A percentile compares a stretch with the other conserved stretches of the same genome.
phyloP scores from a whole-genome alignment of 2,888 invertebrate genomes.

The Thecocarcelia acutangulata region DNA sequence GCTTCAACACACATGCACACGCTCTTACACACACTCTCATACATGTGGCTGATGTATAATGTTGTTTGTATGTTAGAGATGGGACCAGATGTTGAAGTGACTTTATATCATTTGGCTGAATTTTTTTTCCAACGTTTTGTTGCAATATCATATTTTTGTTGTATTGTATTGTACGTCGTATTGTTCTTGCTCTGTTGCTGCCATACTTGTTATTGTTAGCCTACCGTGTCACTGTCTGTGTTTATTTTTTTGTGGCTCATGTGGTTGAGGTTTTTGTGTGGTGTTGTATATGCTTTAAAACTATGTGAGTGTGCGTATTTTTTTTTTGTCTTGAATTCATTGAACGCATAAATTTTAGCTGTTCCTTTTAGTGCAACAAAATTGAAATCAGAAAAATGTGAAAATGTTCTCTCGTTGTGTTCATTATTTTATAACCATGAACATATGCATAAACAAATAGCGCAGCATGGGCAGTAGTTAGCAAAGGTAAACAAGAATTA shows the following conservation, averaged over 20 bases:
- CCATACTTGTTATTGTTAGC: slow-evolving; percentile 40
- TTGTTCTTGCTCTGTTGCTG: slow-evolving; percentile 36
- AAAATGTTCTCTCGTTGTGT: slow-evolving; percentile 17
- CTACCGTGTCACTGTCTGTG: slow-evolving; percentile 47
- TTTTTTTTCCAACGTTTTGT: slow-evolving; percentile 29
- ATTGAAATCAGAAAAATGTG: slow-evolving; percentile 6
- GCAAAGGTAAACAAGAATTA: no score
- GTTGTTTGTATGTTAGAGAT: slow-evolving; percentile 4
- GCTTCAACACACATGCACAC: background rate
- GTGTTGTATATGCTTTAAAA: no score
- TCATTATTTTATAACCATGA: slow-evolving; percentile 39
- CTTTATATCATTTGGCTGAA: slow-evolving; percentile 60
- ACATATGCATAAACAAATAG: slow-evolving; percentile 50
- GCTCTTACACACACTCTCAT: background rate
- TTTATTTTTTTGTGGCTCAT: slow-evolving; percentile 60
- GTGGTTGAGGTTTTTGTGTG: slow-evolving; percentile 59
- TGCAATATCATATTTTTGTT: slow-evolving; percentile 52
- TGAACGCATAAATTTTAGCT: slow-evolving; percentile 49
- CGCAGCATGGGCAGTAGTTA: no score
- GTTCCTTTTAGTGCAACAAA: slow-evolving; percentile 13
- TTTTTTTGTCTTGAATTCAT: slow-evolving; percentile 29
- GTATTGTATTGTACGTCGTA: slow-evolving; percentile 2
- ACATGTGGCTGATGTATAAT: background rate
- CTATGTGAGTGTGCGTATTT: background rate
- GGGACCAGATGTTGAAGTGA: slow-evolving; percentile 63